Evolutionary conservation across 2,113 vertebrate genomes (phyloP), one percentile per base, ranked within the genome.

Genomic region (Anguilla japonica): DNA sequence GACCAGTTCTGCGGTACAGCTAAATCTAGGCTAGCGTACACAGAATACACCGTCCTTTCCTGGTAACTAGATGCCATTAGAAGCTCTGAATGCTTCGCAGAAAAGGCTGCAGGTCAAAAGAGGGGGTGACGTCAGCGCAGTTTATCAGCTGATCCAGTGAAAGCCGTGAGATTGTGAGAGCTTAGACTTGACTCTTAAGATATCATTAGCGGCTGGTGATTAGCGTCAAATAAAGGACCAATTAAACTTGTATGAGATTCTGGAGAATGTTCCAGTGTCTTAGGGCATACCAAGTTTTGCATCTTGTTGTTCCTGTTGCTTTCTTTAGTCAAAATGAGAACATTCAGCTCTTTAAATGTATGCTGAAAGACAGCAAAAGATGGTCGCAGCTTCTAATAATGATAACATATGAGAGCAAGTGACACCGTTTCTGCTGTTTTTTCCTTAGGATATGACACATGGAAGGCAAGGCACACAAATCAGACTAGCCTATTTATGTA

Each of bases 241-340:
- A 75, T 75, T 75, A 75, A 75, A 75, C n/a, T 75, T 75, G 71
- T 75, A 75, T 75, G 71, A n/a, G 26, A 26, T 75, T 75, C 71
- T 29, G n/a, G n/a, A 75, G 71, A 75, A 75, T 26, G 26, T 75
- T 75, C 71, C 16, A 14, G 11, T 75, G 71, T 75, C 50, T 53
- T 14, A 14, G 6, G n/a, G 9, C 2, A 75, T 75, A 13, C n/a
- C 26, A 60, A 16, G 56, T 20, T 14, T 60, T 15, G 56, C 26
- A 11, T 20, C 56, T 60, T 15, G 56, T 71, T 71, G 20, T 71
- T 71, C 63, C 26, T 15, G 14, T n/a, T n/a, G 26, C 71, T 75
- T 75, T 34, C n/a, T 75, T 75, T 26, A 22, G 60, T 5, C 60
- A 26, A 18, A 67, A 20, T 26, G 2, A 22, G 60, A 67, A 67